A percentile compares a stretch with the other conserved stretches of the same genome.
phyloP scores from a whole-genome alignment of 2,888 invertebrate species.

The Epirrita christyi region DNA sequence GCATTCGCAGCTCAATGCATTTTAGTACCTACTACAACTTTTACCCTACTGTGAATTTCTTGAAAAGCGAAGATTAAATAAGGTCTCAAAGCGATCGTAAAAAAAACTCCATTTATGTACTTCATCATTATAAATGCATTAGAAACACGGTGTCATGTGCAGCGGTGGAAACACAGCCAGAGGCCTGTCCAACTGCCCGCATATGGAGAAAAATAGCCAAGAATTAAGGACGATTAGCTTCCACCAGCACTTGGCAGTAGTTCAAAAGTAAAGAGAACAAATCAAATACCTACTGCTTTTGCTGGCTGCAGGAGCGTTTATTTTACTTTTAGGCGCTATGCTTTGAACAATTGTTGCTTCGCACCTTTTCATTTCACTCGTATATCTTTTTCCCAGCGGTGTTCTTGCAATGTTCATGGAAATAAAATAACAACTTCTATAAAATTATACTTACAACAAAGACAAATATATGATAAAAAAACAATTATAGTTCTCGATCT shows the following conservation, averaged over 20 bases:
- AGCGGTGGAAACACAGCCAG: not conserved
- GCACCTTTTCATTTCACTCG: conserved; percentile 45
- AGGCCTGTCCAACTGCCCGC: conserved; percentile 15
- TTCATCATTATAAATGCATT: too few relatives aligned
- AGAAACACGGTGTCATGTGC: conserved; percentile 2
- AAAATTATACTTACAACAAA: not conserved
- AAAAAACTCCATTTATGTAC: not conserved
- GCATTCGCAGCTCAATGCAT: not conserved
- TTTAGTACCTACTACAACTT: not conserved
- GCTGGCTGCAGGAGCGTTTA: conserved; percentile 51
- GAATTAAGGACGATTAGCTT: conserved; percentile 61
- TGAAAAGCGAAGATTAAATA: conserved; percentile 1
- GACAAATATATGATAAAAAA: not conserved
- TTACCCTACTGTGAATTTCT: not conserved
- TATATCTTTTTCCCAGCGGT: conserved; percentile 18
- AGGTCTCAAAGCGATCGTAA: not conserved
- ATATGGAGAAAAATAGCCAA: conserved; percentile 39
- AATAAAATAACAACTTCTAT: conserved; percentile 30
- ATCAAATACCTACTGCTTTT: conserved; percentile 51
- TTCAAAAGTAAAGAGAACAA: conserved; percentile 62
- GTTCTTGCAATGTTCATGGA: conserved; percentile 38
- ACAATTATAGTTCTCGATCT: too few relatives aligned
- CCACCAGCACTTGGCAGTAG: conserved; percentile 59
- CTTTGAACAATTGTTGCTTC: conserved; percentile 68
- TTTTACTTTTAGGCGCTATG: conserved; percentile 55